A percentile compares a stretch with the other conserved stretches of the same genome.
Evolutionary conservation across 2,888 invertebrate genomes (phyloP).

Genomic region (Bugula neritina): DNA sequence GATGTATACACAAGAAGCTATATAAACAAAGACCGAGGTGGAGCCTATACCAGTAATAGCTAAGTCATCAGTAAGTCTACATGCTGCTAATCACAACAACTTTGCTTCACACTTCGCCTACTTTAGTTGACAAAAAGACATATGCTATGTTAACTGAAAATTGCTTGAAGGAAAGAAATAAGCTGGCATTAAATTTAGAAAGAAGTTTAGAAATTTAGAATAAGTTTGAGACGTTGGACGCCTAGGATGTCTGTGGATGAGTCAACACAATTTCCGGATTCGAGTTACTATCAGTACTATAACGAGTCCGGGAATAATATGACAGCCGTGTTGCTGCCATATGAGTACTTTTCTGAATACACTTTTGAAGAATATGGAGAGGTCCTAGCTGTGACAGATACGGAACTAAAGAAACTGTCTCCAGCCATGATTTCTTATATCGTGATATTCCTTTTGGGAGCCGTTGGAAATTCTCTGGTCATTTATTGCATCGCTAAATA

Average conservation of each 20-base stretch:
- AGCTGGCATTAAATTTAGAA: no score
- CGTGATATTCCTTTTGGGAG: constrained; percentile 61
- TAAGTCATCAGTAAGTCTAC: background rate
- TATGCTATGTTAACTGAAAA: no score
- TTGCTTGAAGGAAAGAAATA: no score
- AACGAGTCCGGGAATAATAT: no score
- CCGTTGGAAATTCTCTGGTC: constrained; percentile 60
- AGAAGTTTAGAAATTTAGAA: no score
- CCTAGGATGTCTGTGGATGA: no score
- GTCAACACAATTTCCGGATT: no score
- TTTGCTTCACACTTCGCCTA: no score
- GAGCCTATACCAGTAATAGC: background rate
- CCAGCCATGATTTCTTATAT: constrained; percentile 61
- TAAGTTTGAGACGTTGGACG: no score
- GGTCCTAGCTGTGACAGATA: background rate
- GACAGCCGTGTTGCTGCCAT: no score
- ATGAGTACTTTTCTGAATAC: background rate
- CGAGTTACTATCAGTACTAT: no score
- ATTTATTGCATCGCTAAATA: constrained; percentile 60
- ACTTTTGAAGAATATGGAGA: background rate
- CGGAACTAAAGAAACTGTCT: constrained; percentile 57
- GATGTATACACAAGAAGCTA: background rate
- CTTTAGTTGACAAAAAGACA: no score
- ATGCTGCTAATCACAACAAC: background rate
- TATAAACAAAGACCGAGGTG: background rate